Percentiles rank a stretch among this genome's conserved stretches.
Conservation (phyloP, 2,113 vertebrate species). For the Oreochromis niloticus region DNA sequence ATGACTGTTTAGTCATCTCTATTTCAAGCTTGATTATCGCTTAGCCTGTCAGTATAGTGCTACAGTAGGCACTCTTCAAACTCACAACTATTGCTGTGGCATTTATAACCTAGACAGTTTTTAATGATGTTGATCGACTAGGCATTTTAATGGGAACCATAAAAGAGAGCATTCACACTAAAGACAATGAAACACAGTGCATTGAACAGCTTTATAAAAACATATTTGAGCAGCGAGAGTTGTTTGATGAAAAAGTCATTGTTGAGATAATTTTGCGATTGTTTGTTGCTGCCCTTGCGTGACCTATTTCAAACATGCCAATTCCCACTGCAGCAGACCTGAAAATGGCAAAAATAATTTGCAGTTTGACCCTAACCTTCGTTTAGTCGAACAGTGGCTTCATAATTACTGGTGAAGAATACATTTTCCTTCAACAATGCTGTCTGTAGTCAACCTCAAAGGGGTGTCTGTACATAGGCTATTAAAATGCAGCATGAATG, state of each 20-base stretch:
- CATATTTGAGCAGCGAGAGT: not conserved
- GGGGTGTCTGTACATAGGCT: not conserved
- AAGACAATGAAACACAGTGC: not conserved
- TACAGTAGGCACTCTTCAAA: not conserved
- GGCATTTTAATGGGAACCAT: not conserved
- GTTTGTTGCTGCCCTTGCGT: not conserved
- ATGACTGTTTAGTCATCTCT: not conserved
- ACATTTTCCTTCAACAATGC: slow-evolving; percentile 8
- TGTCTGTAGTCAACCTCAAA: slow-evolving; percentile 22
- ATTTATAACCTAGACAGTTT: slow-evolving; percentile 10
- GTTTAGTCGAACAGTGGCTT: not conserved
- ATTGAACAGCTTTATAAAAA: not conserved
- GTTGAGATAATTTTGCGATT: not conserved
- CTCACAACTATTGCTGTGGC: not conserved
- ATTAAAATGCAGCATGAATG: slow-evolving; percentile 38
- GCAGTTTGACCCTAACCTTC: not conserved
- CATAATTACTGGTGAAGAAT: slow-evolving; percentile 1
- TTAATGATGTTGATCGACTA: not conserved
- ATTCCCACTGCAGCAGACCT: not conserved
- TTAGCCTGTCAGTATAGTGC: not conserved
- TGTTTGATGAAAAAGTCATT: not conserved
- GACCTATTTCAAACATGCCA: not conserved
- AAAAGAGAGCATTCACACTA: not conserved
- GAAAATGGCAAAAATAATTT: slow-evolving; percentile 26
- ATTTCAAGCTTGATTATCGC: not conserved